These are phyloP conservation scores for Gavia stellata DNA, from an alignment of 2,113 vertebrate genomes.

Conservation along the genomic window DNA sequence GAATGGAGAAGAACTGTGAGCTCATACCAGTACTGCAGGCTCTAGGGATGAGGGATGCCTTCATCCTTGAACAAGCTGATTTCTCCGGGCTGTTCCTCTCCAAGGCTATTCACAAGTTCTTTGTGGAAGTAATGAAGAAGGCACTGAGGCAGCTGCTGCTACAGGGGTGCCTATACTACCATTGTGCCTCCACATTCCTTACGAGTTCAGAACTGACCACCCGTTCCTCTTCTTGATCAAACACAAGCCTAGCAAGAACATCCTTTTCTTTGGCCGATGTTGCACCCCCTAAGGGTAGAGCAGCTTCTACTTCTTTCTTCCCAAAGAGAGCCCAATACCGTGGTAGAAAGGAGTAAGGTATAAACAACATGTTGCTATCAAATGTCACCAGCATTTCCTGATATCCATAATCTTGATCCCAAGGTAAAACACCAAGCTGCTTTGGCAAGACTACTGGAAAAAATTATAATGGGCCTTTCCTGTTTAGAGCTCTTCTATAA, in stretches of 20 bases:
- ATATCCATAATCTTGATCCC: not conserved
- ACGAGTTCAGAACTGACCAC: constrained; percentile 63
- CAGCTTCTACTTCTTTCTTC: not conserved
- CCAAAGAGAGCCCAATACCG: not conserved
- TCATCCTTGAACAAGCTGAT: not conserved
- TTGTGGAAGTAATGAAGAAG: not conserved
- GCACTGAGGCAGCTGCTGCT: not conserved
- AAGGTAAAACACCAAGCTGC: not conserved
- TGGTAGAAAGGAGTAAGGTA: not conserved
- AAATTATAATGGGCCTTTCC: not conserved
- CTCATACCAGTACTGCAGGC: not conserved
- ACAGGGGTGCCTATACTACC: accelerated
- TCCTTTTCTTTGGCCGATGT: constrained; percentile 71
- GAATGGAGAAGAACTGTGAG: not conserved
- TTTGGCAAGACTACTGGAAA: not conserved
- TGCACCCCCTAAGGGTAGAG: constrained; percentile 37
- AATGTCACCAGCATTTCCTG: not conserved
- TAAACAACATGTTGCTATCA: not conserved
- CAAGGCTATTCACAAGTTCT: not conserved
- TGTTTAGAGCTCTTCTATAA: not conserved
- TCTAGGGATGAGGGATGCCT: constrained; percentile 23
- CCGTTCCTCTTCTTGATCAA: constrained; percentile 79
- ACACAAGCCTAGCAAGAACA: constrained; percentile 56
- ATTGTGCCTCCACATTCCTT: accelerated
- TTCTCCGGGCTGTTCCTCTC: constrained; percentile 5